These are phyloP conservation scores for Epinotia nisella DNA, from an alignment of 2,888 invertebrate genomes.

Conservation along the genomic window DNA sequence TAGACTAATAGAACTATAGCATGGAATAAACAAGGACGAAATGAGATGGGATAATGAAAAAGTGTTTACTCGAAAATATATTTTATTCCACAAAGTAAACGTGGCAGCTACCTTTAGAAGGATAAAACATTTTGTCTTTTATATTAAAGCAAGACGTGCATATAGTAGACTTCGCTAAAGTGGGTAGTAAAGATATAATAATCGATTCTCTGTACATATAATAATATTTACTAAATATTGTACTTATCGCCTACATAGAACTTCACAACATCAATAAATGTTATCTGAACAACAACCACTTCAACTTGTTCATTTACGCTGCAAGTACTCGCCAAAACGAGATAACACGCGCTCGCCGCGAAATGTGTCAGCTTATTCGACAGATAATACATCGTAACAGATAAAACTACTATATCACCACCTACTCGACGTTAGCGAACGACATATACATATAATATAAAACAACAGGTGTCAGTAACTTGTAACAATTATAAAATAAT, in stretches of 20 bases:
- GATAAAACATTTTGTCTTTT: slow-evolving; percentile 51
- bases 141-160: slow-evolving; percentile 55
- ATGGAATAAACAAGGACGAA: slow-evolving; percentile 47
- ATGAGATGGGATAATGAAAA: slow-evolving; percentile 49
- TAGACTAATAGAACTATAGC: slow-evolving; percentile 45
- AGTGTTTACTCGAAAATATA: slow-evolving; percentile 53
- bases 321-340: slow-evolving; percentile 62
- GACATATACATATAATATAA: slow-evolving; percentile 58
- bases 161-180: slow-evolving; percentile 39
- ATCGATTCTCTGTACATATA: slow-evolving; percentile 55
- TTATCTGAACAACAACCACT: slow-evolving; percentile 72
- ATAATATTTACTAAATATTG: slow-evolving; percentile 53
- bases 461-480: slow-evolving; percentile 57
- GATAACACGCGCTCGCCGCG: slow-evolving; percentile 64
- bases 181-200: slow-evolving; percentile 46
- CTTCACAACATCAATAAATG: slow-evolving; percentile 69
- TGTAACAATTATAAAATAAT: slow-evolving; percentile 51
- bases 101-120: slow-evolving; percentile 50
- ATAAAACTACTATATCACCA: slow-evolving; percentile 61
- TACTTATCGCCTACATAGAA: slow-evolving; percentile 64
- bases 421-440: slow-evolving; percentile 63
- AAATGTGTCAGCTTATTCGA: slow-evolving; percentile 71
- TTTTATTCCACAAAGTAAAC: slow-evolving; percentile 58
- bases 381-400: slow-evolving; percentile 71
- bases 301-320: slow-evolving; percentile 70